Base-by-base conservation (phyloP, 1,140 invertebrate genomes). In the Drosophila tropicalis region DNA sequence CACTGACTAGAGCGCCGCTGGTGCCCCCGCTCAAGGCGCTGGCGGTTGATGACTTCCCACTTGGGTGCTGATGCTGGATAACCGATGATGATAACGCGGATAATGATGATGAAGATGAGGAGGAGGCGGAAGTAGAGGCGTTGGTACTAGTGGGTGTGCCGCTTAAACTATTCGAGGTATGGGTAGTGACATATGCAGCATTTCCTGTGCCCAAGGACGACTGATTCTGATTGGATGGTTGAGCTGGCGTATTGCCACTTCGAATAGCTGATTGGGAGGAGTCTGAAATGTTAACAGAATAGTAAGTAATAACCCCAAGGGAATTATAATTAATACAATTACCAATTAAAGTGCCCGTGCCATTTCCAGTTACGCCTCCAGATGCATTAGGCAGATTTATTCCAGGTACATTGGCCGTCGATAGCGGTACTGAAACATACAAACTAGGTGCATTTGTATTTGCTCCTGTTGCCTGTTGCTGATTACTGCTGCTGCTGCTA, bases 381-480 rank as follows among this genome's bases (percentile, higher is more conserved):
- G 44, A 22, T 22, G 44, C 44, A 51, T 22, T 51, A 12, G 91
- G 91, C 70, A 92, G 66, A 76, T 81, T 92, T 29, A 92, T 79
- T 72, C 91, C 91, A 92, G 91, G 91, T 92, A 92, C 91, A 84
- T 91, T 91, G 36, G 91, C 90, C 19, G 90, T 91, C 41, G 91
- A 92, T 47, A 92, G 65, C 62, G 91, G 91, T 70, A 92, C 91
- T 15, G 91, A 92, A 12, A 92, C 91, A 65, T 83, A 92, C 56
- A 92, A 64, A 62, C 91, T 92, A 41, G 90, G 90, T 10, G 90
- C 86, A 72, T 60, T 72, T 57, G 66, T 73, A 29, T 65, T 29
- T 44, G 56, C 72, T 62, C 25, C 56, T 47, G 67, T 29, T 77
- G 73, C 51, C 44, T 68, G 80, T 22, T 73, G 70, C 68, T 71